These are phyloP conservation scores for Rhysida immarginata DNA, from an alignment of 1,140 invertebrate genomes.

Conservation along the genomic window DNA sequence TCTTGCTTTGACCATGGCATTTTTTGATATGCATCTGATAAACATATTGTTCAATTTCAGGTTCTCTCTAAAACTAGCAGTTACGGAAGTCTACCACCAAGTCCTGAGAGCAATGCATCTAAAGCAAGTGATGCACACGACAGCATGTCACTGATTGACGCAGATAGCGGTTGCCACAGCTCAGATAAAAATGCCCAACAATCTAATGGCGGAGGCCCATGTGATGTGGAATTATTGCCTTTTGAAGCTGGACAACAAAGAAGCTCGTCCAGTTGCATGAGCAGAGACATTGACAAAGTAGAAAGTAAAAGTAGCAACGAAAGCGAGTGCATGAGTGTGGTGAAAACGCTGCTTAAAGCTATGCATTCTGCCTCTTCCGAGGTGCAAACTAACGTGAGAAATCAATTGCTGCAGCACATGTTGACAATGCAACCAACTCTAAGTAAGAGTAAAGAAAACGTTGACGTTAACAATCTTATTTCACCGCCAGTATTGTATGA, in stretches of 20 bases:
- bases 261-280: neutral
- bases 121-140: neutral
- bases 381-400: too few relatives aligned
- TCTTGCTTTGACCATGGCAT: too few relatives aligned
- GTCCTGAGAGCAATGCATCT: neutral
- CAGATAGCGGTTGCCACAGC: constrained; percentile 2
- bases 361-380: constrained; percentile 4
- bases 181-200: neutral
- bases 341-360: neutral
- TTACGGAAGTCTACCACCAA: constrained; percentile 1
- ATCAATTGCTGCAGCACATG: neutral
- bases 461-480: neutral
- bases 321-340: constrained; percentile 2
- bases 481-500: neutral
- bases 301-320: constrained; percentile 4
- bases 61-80: too few relatives aligned
- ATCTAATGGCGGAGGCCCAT: too few relatives aligned
- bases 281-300: neutral
- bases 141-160: neutral
- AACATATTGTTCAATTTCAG: too few relatives aligned
- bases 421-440: neutral
- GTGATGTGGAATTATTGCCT: neutral
- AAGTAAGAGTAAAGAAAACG: neutral
- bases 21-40: too few relatives aligned
- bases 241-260: neutral